These are phyloP conservation scores for Nomada ferruginata DNA, from an alignment of 2,888 invertebrate species.

Conservation along the genomic window DNA sequence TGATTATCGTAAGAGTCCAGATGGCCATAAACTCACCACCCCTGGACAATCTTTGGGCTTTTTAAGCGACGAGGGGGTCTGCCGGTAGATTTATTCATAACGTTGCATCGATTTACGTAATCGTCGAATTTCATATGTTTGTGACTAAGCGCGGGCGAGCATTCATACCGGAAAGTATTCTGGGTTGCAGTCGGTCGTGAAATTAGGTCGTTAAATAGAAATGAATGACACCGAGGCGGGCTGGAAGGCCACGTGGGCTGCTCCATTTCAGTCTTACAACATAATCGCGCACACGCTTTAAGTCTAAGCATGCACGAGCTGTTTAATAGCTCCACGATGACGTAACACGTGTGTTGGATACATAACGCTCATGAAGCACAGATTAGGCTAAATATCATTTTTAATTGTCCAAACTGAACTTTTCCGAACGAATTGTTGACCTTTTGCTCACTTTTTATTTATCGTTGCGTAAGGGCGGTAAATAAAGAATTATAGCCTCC, in stretches of 20 bases:
- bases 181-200: background rate
- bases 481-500: too few species aligned
- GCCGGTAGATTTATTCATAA: background rate
- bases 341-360: conserved; percentile 49
- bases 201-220: conserved; percentile 33
- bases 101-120: background rate
- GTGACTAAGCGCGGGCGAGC: background rate
- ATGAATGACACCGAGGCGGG: conserved; percentile 31
- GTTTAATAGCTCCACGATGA: conserved; percentile 43
- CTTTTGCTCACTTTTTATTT: too few species aligned
- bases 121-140: background rate
- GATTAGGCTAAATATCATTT: conserved; percentile 76
- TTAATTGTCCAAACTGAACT: background rate
- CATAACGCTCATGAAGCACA: conserved; percentile 75
- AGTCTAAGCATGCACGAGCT: conserved; percentile 23
- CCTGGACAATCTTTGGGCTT: background rate
- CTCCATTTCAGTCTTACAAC: conserved; percentile 49
- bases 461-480: too few species aligned
- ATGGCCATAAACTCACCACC: background rate
- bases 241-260: conserved; percentile 41
- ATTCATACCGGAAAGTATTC: background rate
- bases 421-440: background rate
- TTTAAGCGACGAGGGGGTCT: too few species aligned
- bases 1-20: conserved; percentile 24
- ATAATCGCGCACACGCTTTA: conserved; percentile 43